Conservation (phyloP, 2,888 invertebrate species). For the Microchrysa polita region DNA sequence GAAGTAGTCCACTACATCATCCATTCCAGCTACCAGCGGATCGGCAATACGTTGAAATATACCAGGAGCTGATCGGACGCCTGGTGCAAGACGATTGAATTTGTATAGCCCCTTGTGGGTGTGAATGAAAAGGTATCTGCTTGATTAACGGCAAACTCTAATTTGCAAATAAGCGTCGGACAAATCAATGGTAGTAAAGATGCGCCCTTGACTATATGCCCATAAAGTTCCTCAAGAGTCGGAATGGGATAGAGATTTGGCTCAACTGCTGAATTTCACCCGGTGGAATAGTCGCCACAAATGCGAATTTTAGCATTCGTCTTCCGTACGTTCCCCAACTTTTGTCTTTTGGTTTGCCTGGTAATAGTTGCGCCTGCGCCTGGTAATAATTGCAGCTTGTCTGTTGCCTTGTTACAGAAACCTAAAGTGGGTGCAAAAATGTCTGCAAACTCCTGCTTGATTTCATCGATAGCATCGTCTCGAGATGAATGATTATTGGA, state of each 20-base stretch:
- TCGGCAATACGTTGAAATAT: background rate
- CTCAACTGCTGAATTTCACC: slow-evolving; percentile 51
- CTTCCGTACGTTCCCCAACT: slow-evolving; percentile 42
- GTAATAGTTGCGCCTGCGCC: too few species aligned
- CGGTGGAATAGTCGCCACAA: slow-evolving; percentile 52
- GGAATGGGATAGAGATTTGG: slow-evolving; percentile 51
- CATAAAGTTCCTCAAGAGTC: too few species aligned
- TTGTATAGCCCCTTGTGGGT: slow-evolving; percentile 49
- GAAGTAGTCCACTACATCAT: too few species aligned
- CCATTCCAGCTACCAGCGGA: background rate
- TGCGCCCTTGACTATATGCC: slow-evolving; percentile 2
- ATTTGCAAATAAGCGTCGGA: too few species aligned
- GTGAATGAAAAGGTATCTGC: slow-evolving; percentile 45
- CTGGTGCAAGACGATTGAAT: slow-evolving; percentile 46
- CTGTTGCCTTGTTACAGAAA: too few species aligned
- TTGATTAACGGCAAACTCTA: background rate
- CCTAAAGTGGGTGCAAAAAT: too few species aligned
- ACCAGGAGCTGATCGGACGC: background rate
- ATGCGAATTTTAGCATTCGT: slow-evolving; percentile 49
- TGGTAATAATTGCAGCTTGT: too few species aligned
- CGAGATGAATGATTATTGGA: too few species aligned
- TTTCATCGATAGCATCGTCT: too few species aligned
- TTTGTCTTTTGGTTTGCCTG: too few species aligned
- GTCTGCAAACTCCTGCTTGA: too few species aligned
- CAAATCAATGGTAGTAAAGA: background rate